Base-by-base conservation (phyloP, 2,113 vertebrate species). In the Numida meleagris region DNA sequence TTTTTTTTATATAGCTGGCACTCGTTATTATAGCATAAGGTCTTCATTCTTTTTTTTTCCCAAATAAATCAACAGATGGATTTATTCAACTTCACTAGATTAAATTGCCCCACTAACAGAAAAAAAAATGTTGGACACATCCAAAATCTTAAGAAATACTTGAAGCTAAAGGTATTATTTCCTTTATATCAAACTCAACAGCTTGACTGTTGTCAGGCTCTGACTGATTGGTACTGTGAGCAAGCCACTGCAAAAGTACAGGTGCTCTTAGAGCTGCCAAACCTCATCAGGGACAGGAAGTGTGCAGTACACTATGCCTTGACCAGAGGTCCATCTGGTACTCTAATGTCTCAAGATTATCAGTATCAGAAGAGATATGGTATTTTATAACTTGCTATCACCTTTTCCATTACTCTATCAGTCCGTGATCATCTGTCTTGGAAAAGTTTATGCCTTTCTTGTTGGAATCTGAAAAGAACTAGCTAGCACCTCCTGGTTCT, bases 331-430 rank as follows among this genome's bases (percentile, higher is more conserved):
- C 33, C 8, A 1, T 42, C 78, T 25, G 42, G 6, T 29, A 25
- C 4, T 68, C 38, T 27, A 25, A 5, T 27, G 66, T 31, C 20
- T 73, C 80, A 80, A 31, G 27, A 27, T 94, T 83, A 19, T 21
- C 21, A 57, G 18, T 6, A 70, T 83, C 59, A 86, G 40, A 81
- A 88, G 3, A 2, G 9, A 38, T 77, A 12, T 40, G 76, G 73
- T n/a, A 34, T 79, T 91, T 82, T 82, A 34, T 71, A 84, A 45
- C 29, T 81, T 85, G 25, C 12, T 88, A 70, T 70, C 29, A 51
- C 5, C 2, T 88, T 79, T 85, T 73, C 27, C 10, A 65, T 73
- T 25, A 40, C 15, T 36, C 4, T 46, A 38, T 61, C 75, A 51
- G 10, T 27, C 84, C 89, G 78, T 63, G n/a, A 12, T 27, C 68